These are phyloP conservation scores for Oppia nitens DNA, from an alignment of 1,140 invertebrate species.

Conservation along the genomic window DNA sequence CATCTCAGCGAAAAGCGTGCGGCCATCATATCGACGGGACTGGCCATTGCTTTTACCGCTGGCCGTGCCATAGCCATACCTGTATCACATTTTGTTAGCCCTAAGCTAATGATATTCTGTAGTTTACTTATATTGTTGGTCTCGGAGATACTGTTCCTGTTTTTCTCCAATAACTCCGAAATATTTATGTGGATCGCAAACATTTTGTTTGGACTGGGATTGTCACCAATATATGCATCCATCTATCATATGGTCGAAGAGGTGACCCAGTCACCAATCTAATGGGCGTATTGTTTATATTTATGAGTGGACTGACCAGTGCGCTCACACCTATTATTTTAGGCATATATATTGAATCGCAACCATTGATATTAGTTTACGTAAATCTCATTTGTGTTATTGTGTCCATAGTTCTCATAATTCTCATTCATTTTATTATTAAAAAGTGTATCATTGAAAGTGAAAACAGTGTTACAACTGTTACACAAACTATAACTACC, in stretches of 20 bases:
- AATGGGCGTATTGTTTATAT: not conserved
- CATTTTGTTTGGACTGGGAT: not conserved
- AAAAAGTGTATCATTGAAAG: not conserved
- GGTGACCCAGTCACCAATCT: not conserved
- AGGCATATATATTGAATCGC: not conserved
- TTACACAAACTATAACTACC: too few relatives aligned
- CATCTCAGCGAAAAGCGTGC: not conserved
- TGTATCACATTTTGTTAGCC: not conserved
- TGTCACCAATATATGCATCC: not conserved
- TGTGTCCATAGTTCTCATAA: not conserved
- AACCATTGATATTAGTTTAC: not conserved
- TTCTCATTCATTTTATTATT: not conserved
- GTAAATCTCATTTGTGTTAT: not conserved
- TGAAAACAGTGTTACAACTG: too few relatives aligned
- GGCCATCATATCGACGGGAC: not conserved
- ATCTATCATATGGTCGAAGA: not conserved
- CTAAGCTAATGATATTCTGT: not conserved
- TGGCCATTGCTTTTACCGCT: not conserved
- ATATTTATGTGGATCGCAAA: not conserved
- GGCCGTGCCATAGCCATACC: not conserved
- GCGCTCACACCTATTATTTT: not conserved
- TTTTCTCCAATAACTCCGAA: not conserved
- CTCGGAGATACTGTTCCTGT: not conserved
- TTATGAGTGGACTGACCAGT: not conserved
- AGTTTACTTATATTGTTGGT: not conserved